Conservation (phyloP, 2,888 invertebrate species). For the Bellardia bayeri region DNA sequence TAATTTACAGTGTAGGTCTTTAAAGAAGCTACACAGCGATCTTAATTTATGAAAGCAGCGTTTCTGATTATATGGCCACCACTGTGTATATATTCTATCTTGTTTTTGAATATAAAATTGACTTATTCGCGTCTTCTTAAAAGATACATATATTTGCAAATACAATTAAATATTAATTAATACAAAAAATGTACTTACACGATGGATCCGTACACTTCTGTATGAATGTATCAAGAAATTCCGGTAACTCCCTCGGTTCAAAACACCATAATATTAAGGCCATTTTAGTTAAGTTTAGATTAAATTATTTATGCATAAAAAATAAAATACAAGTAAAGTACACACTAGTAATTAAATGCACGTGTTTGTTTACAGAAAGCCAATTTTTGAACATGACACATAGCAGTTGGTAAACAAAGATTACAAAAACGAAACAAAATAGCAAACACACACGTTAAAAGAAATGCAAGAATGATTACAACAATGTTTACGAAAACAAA, state of each 20-base stretch:
- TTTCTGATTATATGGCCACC: no score
- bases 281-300: constrained; percentile 74
- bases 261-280: constrained; percentile 90
- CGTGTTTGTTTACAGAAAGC: constrained; percentile 2
- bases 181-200: constrained; percentile 87
- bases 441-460: background rate
- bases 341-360: constrained; percentile 36
- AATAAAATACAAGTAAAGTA: constrained; percentile 8
- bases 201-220: constrained; percentile 93
- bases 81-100: no score
- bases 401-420: constrained; percentile 1
- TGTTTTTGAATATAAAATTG: no score
- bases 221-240: constrained; percentile 90
- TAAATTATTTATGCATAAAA: background rate
- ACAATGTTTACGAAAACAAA: background rate
- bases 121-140: no score
- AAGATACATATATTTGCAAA: no score
- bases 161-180: no score
- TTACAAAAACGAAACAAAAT: background rate
- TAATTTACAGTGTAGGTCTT: no score
- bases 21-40: no score
- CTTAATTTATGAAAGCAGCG: no score
- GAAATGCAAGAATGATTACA: background rate
- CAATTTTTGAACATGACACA: background rate
- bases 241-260: constrained; percentile 89